These are phyloP conservation scores for Pelvicachromis taeniatus DNA, from an alignment of 2,113 vertebrate species.

Conservation along the genomic window DNA sequence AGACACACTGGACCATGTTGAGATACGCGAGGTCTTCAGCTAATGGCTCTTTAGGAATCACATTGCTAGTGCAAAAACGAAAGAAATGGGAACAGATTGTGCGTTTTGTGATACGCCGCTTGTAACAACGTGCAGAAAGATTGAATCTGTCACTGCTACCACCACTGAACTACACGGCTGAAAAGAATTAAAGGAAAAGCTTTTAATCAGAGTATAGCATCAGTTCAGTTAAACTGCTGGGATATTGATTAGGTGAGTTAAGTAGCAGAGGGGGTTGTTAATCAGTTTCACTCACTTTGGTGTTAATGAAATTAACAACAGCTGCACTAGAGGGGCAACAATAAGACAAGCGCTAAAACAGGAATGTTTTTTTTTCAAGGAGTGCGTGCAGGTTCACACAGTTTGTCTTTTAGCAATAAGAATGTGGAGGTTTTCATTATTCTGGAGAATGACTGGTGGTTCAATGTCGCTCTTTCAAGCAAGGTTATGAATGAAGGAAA, in stretches of 20 bases:
- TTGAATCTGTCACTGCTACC: not conserved
- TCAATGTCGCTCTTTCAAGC: slow-evolving; percentile 42
- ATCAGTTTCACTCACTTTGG: not conserved
- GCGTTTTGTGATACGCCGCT: not conserved
- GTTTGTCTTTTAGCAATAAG: not conserved
- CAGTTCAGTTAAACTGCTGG: not conserved
- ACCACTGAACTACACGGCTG: not conserved
- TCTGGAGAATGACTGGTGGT: not conserved
- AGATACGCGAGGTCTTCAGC: not conserved
- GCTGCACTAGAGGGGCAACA: not conserved
- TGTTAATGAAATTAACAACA: not conserved
- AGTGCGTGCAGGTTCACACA: not conserved
- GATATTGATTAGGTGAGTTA: not conserved
- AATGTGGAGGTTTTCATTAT: slow-evolving; percentile 1
- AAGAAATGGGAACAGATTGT: not conserved
- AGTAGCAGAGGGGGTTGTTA: not conserved
- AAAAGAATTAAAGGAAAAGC: not conserved
- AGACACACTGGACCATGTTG: not conserved
- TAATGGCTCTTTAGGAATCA: not conserved
- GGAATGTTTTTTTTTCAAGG: not conserved
- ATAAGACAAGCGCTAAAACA: not conserved
- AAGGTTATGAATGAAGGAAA: slow-evolving; percentile 52
- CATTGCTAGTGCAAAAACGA: not conserved
- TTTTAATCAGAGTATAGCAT: not conserved
- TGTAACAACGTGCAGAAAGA: not conserved